These are phyloP conservation scores for Sebastes hopkinsi DNA, from an alignment of 2,797 vertebrate genomes.

Conservation along the genomic window DNA sequence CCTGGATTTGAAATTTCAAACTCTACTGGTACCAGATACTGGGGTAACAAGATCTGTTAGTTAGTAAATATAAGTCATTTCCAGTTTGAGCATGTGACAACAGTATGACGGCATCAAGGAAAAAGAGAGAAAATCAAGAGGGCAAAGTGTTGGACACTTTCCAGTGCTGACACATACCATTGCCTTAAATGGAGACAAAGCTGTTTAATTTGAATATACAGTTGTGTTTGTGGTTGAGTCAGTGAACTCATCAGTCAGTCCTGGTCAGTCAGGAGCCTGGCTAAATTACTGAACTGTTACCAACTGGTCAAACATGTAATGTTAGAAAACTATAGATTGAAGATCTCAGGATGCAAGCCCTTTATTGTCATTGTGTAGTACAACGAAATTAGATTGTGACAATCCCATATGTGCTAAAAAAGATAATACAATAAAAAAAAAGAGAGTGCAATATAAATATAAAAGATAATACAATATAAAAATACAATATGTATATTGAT, in stretches of 20 bases:
- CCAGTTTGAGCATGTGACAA: not conserved
- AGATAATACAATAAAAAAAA: no score
- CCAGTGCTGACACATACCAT: constrained; percentile 14
- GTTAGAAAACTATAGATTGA: not conserved
- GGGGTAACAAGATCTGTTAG: not conserved
- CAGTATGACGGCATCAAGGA: not conserved
- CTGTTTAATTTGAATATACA: not conserved
- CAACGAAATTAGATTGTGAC: no score
- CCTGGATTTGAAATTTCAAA: constrained; percentile 40
- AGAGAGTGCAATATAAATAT: no score
- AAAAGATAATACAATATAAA: no score
- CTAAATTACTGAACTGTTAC: not conserved
- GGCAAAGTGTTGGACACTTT: not conserved
- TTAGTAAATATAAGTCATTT: not conserved
- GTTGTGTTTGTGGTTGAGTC: not conserved
- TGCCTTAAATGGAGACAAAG: constrained; percentile 38
- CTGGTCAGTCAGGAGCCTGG: not conserved
- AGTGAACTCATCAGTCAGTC: not conserved
- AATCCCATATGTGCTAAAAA: no score
- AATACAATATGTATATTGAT: no score
- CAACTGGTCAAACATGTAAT: not conserved
- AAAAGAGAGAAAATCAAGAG: not conserved
- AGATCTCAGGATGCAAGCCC: no score
- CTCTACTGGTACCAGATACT: constrained; percentile 19
- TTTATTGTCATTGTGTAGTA: no score